Evolutionary conservation across 2,888 invertebrate species (phyloP).

Genomic region (Drosophila meridionalis): DNA sequence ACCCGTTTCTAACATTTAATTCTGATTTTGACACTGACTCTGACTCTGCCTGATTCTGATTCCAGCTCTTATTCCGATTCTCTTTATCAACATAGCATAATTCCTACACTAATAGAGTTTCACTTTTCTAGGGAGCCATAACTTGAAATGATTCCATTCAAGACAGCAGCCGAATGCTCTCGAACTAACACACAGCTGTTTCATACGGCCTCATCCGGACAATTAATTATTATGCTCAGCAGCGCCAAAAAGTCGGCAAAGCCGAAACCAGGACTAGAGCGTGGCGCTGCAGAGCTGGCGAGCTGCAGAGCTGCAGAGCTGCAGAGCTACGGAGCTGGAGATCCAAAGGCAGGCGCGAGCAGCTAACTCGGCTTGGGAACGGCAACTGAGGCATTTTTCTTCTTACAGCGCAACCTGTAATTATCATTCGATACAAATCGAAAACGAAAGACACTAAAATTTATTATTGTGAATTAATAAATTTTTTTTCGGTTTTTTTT

Average conservation of each 20-base stretch:
- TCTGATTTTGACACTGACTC: background rate
- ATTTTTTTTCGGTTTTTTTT: conserved; percentile 69
- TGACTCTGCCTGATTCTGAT: background rate
- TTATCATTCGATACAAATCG: conserved; percentile 85
- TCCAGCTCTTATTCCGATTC: background rate
- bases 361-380: conserved; percentile 32
- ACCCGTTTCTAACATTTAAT: too few relatives aligned
- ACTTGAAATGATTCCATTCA: conserved; percentile 7
- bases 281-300: background rate
- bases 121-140: background rate
- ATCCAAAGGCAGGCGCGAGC: conserved; percentile 10
- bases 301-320: background rate
- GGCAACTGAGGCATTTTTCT: conserved; percentile 71
- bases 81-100: background rate
- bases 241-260: conserved; percentile 59
- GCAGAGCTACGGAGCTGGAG: conserved; percentile 7
- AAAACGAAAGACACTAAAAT: conserved; percentile 85
- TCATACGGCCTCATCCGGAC: conserved; percentile 55
- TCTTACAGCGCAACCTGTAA: conserved; percentile 82
- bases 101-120: background rate
- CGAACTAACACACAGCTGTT: conserved; percentile 21
- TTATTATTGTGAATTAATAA: conserved; percentile 85
- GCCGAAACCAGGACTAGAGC: conserved; percentile 27
- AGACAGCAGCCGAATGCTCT: background rate
- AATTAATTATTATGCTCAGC: conserved; percentile 76